Conservation (phyloP, 2,113 vertebrate species). For the Micromys minutus region DNA sequence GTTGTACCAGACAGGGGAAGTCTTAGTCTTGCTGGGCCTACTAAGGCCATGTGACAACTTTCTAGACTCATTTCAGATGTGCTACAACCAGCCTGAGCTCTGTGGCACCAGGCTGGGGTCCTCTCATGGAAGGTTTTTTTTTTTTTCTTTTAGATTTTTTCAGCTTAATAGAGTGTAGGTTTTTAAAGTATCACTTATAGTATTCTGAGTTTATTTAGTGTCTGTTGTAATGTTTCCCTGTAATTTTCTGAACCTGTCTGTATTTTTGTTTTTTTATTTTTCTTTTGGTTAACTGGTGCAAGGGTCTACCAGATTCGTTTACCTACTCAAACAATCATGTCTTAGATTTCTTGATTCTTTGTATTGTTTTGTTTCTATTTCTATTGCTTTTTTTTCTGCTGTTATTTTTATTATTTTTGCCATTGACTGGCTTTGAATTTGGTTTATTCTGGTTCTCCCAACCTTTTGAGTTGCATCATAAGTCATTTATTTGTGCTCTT, state of each 20-base stretch:
- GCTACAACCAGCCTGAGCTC: no score
- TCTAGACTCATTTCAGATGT: no score
- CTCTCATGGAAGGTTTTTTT: neutral
- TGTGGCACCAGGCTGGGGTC: no score
- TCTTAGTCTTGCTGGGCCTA: no score
- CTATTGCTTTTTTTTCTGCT: neutral
- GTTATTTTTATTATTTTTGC: neutral
- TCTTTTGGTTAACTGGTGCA: neutral
- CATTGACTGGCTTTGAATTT: neutral
- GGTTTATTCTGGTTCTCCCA: neutral
- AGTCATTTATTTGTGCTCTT: neutral
- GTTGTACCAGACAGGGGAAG: no score
- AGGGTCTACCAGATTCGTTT: neutral
- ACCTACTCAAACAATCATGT: neutral
- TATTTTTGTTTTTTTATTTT: no score
- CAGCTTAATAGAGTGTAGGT: neutral
- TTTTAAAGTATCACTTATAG: neutral
- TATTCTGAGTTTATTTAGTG: neutral
- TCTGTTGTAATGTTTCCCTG: neutral
- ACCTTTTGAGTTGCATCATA: neutral
- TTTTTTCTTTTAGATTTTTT: neutral
- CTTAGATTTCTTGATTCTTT: neutral
- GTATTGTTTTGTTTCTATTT: neutral
- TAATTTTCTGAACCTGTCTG: neutral
- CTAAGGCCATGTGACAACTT: no score